Evolutionary conservation across 2,797 vertebrate species (phyloP).

Genomic region (Orestias chungarensis): DNA sequence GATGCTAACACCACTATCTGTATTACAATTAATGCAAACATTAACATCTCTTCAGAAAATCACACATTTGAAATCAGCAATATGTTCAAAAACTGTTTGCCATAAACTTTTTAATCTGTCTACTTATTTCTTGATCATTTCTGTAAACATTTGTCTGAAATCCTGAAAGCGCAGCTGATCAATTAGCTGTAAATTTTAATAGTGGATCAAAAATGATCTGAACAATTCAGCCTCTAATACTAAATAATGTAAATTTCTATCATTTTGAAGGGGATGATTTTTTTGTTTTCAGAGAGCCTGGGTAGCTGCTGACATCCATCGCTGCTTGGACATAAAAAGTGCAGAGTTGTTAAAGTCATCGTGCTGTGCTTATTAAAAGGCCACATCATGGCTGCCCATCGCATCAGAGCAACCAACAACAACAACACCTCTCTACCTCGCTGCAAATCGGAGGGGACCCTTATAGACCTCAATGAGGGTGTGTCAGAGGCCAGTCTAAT

Average conservation of each 20-base stretch:
- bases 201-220: not conserved
- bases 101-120: conserved; percentile 19
- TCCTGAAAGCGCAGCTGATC: conserved; percentile 19
- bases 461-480: conserved; percentile 89
- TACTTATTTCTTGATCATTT: not conserved
- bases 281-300: conserved; percentile 60
- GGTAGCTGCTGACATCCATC: conserved; percentile 48
- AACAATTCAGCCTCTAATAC: not conserved
- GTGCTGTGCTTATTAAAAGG: conserved; percentile 20
- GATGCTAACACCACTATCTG: not conserved
- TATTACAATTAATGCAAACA: conserved; percentile 11
- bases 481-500: conserved; percentile 86
- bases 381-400: conserved; percentile 90
- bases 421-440: conserved; percentile 86
- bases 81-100: not conserved
- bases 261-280: not conserved
- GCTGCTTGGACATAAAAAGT: conserved; percentile 21
- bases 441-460: conserved; percentile 94
- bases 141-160: conserved; percentile 3
- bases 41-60: not conserved
- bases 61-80: conserved; percentile 6
- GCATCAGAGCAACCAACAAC: conserved; percentile 90
- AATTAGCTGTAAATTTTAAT: conserved; percentile 4
- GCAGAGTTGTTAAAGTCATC: conserved; percentile 26
- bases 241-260: not conserved